phyloP scores from a whole-genome alignment of 2,888 invertebrate genomes.

The Sarcophaga variegata region DNA sequence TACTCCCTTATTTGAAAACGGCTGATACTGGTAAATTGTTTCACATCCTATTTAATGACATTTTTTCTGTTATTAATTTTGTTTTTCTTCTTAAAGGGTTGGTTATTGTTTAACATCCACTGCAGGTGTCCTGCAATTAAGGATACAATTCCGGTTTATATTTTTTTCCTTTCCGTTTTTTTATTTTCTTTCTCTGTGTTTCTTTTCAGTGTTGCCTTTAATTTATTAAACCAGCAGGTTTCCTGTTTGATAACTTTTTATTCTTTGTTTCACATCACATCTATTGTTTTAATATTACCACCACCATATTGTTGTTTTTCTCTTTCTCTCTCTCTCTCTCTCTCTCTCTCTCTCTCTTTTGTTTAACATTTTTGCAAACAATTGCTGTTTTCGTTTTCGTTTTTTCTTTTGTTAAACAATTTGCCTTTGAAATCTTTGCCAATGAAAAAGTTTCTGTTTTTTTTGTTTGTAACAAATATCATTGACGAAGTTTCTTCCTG shows the following conservation, averaged over 20 bases:
- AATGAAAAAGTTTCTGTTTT: slow-evolving; percentile 32
- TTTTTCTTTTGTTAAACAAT: slow-evolving; percentile 15
- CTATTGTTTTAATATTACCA: slow-evolving; percentile 38
- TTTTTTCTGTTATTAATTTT: slow-evolving; percentile 13
- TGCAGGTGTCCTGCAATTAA: slow-evolving; percentile 66
- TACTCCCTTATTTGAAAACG: too few relatives aligned
- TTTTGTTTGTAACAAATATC: slow-evolving; percentile 32
- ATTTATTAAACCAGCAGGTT: slow-evolving; percentile 64
- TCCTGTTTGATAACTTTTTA: slow-evolving; percentile 26
- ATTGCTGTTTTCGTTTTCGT: slow-evolving; percentile 23
- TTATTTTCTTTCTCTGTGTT: not conserved
- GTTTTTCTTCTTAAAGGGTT: slow-evolving; percentile 51
- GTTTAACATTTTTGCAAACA: slow-evolving; percentile 31
- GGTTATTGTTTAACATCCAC: slow-evolving; percentile 49
- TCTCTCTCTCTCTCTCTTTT: slow-evolving; percentile 27
- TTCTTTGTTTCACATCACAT: not conserved
- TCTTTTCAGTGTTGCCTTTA: slow-evolving; percentile 40
- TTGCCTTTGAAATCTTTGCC: slow-evolving; percentile 52
- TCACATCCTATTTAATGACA: slow-evolving; percentile 51
- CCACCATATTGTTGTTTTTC: not conserved
- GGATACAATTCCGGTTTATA: slow-evolving; percentile 63
- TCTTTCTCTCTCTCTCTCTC: not conserved
- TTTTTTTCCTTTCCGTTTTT: slow-evolving; percentile 4
- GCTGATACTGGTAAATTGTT: slow-evolving; percentile 44
- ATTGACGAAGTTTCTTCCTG: slow-evolving; percentile 64